phyloP scores from a whole-genome alignment of 2,797 vertebrate species.

The Rousettus madagascariensis region DNA sequence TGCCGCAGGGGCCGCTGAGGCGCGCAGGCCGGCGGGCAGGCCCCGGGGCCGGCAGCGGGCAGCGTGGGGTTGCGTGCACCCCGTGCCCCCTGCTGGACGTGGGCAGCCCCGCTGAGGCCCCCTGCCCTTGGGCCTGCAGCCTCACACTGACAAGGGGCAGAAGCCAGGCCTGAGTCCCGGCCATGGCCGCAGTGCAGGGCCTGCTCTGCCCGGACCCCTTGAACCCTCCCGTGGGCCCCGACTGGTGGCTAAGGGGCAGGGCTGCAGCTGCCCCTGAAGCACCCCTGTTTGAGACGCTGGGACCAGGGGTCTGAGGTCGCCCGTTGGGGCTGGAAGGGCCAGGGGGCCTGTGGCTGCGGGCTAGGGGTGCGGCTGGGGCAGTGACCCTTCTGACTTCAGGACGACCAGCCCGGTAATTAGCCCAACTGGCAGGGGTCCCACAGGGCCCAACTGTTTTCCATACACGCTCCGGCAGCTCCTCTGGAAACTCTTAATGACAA shows the following conservation, averaged over 20 bases:
- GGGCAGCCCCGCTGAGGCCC: neutral
- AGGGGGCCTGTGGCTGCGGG: neutral
- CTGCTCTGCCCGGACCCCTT: neutral
- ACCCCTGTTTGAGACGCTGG: neutral
- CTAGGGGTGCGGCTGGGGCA: no score
- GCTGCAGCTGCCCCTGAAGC: fast-evolving
- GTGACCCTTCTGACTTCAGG: neutral
- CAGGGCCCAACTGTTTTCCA: constrained; percentile 46
- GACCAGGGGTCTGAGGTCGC: neutral
- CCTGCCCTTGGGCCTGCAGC: no score
- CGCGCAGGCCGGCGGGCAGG: neutral
- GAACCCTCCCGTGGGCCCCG: neutral
- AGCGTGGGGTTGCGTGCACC: neutral
- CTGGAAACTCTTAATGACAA: neutral
- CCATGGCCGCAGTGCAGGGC: fast-evolving
- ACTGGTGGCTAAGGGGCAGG: neutral
- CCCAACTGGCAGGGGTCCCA: constrained; percentile 65
- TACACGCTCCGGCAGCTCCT: neutral
- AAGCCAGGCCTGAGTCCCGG: neutral
- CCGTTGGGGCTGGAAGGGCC: neutral
- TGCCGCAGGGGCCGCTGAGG: neutral
- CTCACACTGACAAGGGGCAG: no score
- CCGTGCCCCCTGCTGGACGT: neutral
- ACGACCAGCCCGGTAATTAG: constrained; percentile 77
- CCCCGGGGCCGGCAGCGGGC: neutral